Evolutionary conservation across 1,140 invertebrate species (phyloP), one percentile per base, ranked within the genome.

Genomic region (Pinna nobilis): DNA sequence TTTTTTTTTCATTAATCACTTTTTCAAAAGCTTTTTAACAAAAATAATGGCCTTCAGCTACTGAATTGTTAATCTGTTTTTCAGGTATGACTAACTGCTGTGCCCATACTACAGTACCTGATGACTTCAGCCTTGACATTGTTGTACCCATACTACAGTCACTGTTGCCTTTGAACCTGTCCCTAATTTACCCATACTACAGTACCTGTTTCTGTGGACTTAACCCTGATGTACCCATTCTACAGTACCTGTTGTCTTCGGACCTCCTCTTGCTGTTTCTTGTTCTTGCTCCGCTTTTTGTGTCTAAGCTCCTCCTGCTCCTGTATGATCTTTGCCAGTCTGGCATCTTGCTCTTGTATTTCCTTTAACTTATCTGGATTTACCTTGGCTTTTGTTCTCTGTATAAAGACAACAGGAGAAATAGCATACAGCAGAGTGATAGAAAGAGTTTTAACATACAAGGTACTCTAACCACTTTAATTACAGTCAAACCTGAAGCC

Each of bases 291-390:
- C 18, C 78, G 78, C 59, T 82, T 86, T 66, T 80, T 82, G 9
- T 79, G 37, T 61, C 82, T 80, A n/a, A 88, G 68, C 66, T 82
- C 92, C 84, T 96, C 94, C 84, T 94, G 93, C 84, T 97, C 96
- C 86, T 98, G 96, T 47, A 98, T 90, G 85, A 97, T 92, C 82
- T 93, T 92, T 0, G 96, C 96, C 2, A 98, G 89, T 88, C 97
- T 95, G 55, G 95, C 93, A 87, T 98, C 96, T 86, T 97, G 96
- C 4, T 94, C 94, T 89, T 98, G 96, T 60, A 97, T 96, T 9
- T 95, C 95, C 71, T 93, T 86, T 77, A 94, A 91, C 70, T 87
- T 88, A 88, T 96, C 94, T 33, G 91, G 80, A 79, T 95, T 83
- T 11, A 87, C 82, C 66, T 85, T 80, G 11, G 91, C 30, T 93